A percentile compares a stretch with the other conserved stretches of the same genome.
Conservation (phyloP, 2,797 vertebrate genomes). For the Thripadectes ignobilis region DNA sequence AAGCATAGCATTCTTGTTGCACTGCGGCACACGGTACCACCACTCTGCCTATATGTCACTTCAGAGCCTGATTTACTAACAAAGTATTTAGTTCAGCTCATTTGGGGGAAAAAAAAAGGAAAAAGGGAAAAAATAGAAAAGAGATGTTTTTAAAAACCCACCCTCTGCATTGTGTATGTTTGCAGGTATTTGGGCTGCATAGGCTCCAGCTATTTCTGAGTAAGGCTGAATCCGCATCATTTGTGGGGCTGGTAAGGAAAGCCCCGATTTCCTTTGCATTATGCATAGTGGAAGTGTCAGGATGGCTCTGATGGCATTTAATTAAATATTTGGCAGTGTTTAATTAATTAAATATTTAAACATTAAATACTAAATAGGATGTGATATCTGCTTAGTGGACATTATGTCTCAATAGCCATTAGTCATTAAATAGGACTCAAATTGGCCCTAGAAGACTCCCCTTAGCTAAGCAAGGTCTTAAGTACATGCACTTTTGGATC, state of each 20-base stretch:
- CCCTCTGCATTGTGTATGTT: background rate
- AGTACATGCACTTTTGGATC: slow-evolving; percentile 67
- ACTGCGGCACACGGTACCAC: background rate
- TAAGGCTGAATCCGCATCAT: background rate
- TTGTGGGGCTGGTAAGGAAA: background rate
- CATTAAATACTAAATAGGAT: slow-evolving; percentile 76
- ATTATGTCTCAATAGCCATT: slow-evolving; percentile 75
- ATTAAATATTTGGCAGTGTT: slow-evolving; percentile 81
- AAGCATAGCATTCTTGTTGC: slow-evolving; percentile 29
- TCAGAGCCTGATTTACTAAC: slow-evolving; percentile 28
- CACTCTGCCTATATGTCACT: background rate
- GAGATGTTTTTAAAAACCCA: background rate
- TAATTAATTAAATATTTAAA: slow-evolving; percentile 83
- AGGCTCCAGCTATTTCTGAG: background rate
- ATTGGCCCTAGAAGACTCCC: slow-evolving; percentile 59
- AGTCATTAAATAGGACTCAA: slow-evolving; percentile 70
- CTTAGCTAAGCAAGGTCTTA: slow-evolving; percentile 66
- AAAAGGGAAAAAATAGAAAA: background rate
- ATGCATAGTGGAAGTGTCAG: slow-evolving; percentile 66
- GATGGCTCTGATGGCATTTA: slow-evolving; percentile 73
- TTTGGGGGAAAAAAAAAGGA: background rate
- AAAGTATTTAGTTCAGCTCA: background rate
- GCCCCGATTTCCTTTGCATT: slow-evolving; percentile 60
- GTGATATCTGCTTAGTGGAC: slow-evolving; percentile 76
- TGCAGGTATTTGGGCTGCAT: background rate